phyloP scores from a whole-genome alignment of 2,113 vertebrate species.

The Mobula birostris region DNA sequence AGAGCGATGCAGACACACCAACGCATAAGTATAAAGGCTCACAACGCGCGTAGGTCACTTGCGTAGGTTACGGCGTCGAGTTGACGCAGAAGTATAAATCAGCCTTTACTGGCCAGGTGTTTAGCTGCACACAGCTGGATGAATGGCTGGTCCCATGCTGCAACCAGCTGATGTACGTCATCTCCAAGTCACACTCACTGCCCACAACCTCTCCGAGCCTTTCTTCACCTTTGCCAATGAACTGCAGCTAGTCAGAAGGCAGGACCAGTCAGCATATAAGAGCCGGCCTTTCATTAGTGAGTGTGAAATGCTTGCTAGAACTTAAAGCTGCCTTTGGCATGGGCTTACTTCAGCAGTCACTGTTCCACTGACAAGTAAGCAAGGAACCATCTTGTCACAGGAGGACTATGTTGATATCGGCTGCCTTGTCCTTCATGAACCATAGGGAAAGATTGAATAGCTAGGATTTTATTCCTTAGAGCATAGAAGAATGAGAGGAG shows the following conservation, averaged over 20 bases:
- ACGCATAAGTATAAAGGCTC: too few species aligned
- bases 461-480: too few species aligned
- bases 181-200: not conserved
- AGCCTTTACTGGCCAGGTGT: not conserved
- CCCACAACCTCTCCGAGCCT: not conserved
- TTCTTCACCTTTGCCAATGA: not conserved
- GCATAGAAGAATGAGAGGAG: too few species aligned
- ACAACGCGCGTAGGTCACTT: too few species aligned
- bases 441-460: too few species aligned
- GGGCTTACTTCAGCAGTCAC: not conserved
- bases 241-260: not conserved
- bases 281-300: not conserved
- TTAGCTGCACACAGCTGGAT: not conserved
- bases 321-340: not conserved
- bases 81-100: too few species aligned
- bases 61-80: too few species aligned
- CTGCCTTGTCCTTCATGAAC: not conserved
- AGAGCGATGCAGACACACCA: too few species aligned
- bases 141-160: slow-evolving; percentile 28
- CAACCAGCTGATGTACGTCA: not conserved
- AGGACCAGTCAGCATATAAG: too few species aligned
- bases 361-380: not conserved
- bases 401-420: not conserved
- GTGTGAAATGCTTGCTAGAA: not conserved
- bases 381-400: not conserved